phyloP scores from a whole-genome alignment of 2,888 invertebrate genomes.

The Drosophila buzzatii region DNA sequence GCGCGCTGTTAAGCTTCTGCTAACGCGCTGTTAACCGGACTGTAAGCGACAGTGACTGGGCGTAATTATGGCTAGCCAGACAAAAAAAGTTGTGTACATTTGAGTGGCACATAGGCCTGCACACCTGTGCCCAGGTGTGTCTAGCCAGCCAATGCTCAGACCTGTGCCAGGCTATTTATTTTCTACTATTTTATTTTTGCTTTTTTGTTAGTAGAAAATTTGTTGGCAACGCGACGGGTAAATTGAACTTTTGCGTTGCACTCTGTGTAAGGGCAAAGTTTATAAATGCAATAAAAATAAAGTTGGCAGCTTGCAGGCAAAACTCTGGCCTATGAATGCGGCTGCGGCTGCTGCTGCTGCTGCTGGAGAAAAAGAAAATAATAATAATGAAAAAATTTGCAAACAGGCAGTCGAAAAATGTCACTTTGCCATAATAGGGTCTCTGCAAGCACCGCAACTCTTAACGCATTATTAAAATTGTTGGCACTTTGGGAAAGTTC shows the following conservation, averaged over 20 bases:
- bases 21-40: conserved; percentile 41
- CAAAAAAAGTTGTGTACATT: conserved; percentile 40
- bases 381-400: background rate
- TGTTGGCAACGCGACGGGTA: conserved; percentile 21
- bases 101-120: conserved; percentile 30
- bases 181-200: background rate
- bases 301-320: conserved; percentile 58
- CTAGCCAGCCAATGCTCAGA: conserved; percentile 15
- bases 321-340: conserved; percentile 33
- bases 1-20: conserved; percentile 56
- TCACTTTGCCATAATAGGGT: conserved; percentile 70
- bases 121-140: conserved; percentile 33
- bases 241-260: conserved; percentile 68
- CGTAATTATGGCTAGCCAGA: conserved; percentile 28
- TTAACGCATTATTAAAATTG: conserved; percentile 65
- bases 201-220: conserved; percentile 2
- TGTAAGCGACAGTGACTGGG: conserved; percentile 42
- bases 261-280: conserved; percentile 72
- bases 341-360: background rate
- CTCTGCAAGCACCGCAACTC: conserved; percentile 12
- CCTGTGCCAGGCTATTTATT: conserved; percentile 14
- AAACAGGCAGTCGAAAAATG: conserved; percentile 55
- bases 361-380: background rate
- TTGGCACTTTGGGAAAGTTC: conserved; percentile 39
- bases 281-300: conserved; percentile 80